These are phyloP conservation scores for Cliona cf. orientalis DNA, from an alignment of 37 sponge, comb jelly and placozoan species.

Conservation along the genomic window DNA sequence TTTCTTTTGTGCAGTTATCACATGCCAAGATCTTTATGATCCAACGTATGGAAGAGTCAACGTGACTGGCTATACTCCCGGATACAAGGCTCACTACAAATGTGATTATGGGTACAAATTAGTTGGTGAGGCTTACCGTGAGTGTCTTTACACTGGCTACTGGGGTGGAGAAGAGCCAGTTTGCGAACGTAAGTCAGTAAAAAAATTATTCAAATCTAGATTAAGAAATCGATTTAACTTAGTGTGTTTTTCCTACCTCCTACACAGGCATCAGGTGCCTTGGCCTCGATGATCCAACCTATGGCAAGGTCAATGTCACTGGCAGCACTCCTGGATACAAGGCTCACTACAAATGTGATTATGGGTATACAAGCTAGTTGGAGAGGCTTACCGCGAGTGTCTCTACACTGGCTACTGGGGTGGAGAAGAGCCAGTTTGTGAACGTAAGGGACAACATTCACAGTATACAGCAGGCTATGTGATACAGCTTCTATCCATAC, in stretches of 20 bases:
- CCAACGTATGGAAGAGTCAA: conserved; percentile 6
- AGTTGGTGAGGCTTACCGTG: background rate
- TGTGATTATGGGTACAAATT: conserved; percentile 20
- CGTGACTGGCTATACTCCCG: background rate
- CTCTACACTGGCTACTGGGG: conserved; percentile 20
- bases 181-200: conserved; percentile 14
- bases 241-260: background rate
- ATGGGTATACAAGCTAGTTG: conserved; percentile 3
- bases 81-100: background rate
- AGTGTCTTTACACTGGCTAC: conserved; percentile 15
- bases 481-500: background rate
- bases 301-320: conserved; percentile 7
- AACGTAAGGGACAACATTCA: conserved; percentile 8
- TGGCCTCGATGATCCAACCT: background rate
- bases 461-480: background rate
- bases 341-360: conserved; percentile 11
- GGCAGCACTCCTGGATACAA: background rate
- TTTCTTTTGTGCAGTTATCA: background rate
- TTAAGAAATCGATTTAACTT: no score
- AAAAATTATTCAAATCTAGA: no score
- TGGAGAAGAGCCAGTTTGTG: conserved; percentile 24
- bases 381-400: background rate
- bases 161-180: conserved; percentile 9
- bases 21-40: background rate
- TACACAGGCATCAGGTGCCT: conserved; percentile 3